Conservation (phyloP, 2,888 invertebrate genomes). For the Tetranychus piercei region DNA sequence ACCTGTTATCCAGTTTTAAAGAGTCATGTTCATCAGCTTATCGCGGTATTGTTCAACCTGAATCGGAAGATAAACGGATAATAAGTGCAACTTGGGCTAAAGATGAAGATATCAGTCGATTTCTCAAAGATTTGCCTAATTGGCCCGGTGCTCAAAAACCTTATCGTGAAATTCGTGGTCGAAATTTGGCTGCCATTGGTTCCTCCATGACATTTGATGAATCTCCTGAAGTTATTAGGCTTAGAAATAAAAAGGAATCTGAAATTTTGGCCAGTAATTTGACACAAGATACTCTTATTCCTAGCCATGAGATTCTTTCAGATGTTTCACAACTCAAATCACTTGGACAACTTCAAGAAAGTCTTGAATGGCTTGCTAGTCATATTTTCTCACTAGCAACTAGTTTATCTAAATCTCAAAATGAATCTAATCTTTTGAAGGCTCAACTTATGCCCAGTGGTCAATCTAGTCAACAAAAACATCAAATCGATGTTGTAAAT, state of each 20-base stretch:
- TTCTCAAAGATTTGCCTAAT: constrained; percentile 65
- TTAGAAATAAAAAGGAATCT: constrained; percentile 66
- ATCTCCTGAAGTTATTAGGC: constrained; percentile 56
- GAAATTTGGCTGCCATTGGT: background rate
- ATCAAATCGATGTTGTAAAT: background rate
- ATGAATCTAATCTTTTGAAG: background rate
- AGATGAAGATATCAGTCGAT: constrained; percentile 81
- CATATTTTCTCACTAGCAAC: constrained; percentile 17
- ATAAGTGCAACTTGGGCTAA: constrained; percentile 74
- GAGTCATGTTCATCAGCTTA: constrained; percentile 52
- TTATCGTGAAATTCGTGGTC: background rate
- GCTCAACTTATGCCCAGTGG: background rate
- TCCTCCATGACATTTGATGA: constrained; percentile 38
- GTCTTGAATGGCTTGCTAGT: constrained; percentile 43
- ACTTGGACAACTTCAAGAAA: constrained; percentile 73
- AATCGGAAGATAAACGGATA: constrained; percentile 54
- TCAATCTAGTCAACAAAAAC: background rate
- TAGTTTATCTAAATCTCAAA: constrained; percentile 15
- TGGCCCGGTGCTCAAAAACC: constrained; percentile 34
- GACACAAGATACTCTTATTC: constrained; percentile 59
- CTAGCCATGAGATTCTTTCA: constrained; percentile 62
- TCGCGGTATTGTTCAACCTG: constrained; percentile 52
- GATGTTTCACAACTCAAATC: constrained; percentile 63
- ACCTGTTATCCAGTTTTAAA: constrained; percentile 50
- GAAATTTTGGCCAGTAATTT: constrained; percentile 79